Conservation (phyloP, 2,113 vertebrate genomes). For the Motacilla tschutschensis region DNA sequence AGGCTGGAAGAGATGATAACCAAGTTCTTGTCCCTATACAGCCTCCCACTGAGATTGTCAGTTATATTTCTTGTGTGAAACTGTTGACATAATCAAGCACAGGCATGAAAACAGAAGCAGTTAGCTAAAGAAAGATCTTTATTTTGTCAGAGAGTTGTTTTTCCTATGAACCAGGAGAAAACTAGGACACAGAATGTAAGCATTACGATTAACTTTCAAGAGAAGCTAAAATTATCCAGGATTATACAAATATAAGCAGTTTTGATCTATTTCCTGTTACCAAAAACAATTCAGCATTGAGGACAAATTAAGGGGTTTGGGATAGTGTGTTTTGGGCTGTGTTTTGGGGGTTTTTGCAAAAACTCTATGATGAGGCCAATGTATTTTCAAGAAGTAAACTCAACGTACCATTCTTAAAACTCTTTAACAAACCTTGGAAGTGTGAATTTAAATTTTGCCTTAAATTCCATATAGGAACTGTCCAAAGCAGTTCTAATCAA, state of each 20-base stretch:
- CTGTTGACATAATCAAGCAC: not conserved
- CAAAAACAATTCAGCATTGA: not conserved
- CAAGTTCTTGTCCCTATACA: not conserved
- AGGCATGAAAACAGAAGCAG: slow-evolving; percentile 6
- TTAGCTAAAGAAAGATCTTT: not conserved
- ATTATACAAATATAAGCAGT: slow-evolving; percentile 28
- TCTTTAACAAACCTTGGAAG: not conserved
- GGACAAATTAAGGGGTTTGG: not conserved
- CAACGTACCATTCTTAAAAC: not conserved
- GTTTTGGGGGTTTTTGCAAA: not conserved
- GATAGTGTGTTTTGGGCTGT: not conserved
- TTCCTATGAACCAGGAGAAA: not conserved
- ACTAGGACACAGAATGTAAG: slow-evolving; percentile 37
- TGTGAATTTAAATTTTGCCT: not conserved
- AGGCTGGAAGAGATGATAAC: not conserved
- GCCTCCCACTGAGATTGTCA: not conserved
- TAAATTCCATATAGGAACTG: not conserved
- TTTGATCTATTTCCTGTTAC: not conserved
- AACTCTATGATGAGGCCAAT: not conserved
- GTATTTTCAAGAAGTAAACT: not conserved
- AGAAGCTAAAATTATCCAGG: slow-evolving; percentile 52
- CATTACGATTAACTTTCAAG: slow-evolving; percentile 1
- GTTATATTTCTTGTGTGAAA: not conserved
- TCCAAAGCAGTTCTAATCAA: not conserved
- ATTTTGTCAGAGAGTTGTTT: slow-evolving; percentile 11